Percentiles rank a stretch among this genome's conserved stretches.
Conservation (phyloP, 2,888 invertebrate species). For the Phoenoteleia sp. region DNA sequence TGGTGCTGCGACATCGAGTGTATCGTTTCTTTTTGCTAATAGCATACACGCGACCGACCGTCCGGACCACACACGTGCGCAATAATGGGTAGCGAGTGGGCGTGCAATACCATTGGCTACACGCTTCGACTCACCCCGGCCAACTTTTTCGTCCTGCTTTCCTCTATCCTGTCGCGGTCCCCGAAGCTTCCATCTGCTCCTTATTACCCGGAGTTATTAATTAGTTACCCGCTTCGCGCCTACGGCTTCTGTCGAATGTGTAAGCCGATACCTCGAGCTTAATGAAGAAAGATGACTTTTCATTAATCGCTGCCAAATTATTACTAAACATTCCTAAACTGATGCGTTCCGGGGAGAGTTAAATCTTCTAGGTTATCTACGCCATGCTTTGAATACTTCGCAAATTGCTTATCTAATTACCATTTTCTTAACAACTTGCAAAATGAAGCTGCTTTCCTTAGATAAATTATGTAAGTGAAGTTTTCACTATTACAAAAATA, state of each 20-base stretch:
- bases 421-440: too few species aligned
- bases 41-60: conserved; percentile 85
- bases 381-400: too few species aligned
- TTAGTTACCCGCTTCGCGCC: conserved; percentile 80
- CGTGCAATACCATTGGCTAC: conserved; percentile 74
- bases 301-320: conserved; percentile 63
- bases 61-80: conserved; percentile 85
- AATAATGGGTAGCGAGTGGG: conserved; percentile 82
- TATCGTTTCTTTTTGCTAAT: conserved; percentile 82
- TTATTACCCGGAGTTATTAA: conserved; percentile 85
- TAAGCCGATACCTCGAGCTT: conserved; percentile 60
- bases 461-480: too few species aligned
- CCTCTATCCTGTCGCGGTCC: conserved; percentile 66
- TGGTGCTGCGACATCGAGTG: conserved; percentile 66
- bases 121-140: conserved; percentile 69
- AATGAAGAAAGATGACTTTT: conserved; percentile 63
- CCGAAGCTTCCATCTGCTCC: conserved; percentile 82
- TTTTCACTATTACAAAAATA: too few species aligned
- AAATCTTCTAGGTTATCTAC: too few species aligned
- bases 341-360: too few species aligned
- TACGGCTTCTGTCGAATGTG: conserved; percentile 70
- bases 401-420: too few species aligned
- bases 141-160: conserved; percentile 71
- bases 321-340: conserved; percentile 42
- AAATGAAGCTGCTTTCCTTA: too few species aligned